These are phyloP conservation scores for Heliangelus exortis DNA, from an alignment of 2,797 vertebrate genomes.

Conservation along the genomic window DNA sequence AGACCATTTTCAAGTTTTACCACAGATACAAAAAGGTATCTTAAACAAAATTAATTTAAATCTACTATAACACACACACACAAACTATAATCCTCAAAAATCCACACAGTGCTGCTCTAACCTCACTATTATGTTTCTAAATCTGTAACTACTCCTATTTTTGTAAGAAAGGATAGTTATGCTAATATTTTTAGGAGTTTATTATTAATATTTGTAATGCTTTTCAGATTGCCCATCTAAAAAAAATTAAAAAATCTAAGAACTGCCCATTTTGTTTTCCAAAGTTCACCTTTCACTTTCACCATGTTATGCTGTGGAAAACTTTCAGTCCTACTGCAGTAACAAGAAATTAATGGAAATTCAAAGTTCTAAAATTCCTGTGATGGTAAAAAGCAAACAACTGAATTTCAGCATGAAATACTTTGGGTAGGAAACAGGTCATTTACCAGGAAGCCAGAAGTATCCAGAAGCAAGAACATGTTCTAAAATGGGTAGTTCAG, in stretches of 20 bases:
- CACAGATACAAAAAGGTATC: rapidly evolving
- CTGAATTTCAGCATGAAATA: neutral
- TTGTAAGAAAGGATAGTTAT: neutral
- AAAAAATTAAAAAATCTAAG: neutral
- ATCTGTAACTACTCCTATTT: neutral
- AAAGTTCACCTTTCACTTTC: neutral
- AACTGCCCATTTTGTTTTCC: neutral
- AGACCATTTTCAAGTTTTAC: neutral
- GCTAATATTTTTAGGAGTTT: neutral
- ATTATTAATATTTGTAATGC: neutral
- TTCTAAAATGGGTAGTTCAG: neutral
- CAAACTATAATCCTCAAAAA: neutral
- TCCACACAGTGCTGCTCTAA: neutral
- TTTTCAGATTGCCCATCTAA: neutral
- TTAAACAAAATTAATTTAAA: neutral
- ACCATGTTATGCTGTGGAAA: neutral
- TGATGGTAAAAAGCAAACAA: neutral
- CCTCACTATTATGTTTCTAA: neutral
- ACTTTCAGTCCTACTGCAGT: neutral
- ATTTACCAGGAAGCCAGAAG: neutral
- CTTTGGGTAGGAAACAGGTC: rapidly evolving
- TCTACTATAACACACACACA: rapidly evolving
- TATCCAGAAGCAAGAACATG: neutral
- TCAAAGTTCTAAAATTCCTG: neutral
- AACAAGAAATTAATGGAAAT: neutral